Base-by-base conservation (phyloP, 2,113 vertebrate genomes). In the Cottus gobio region DNA sequence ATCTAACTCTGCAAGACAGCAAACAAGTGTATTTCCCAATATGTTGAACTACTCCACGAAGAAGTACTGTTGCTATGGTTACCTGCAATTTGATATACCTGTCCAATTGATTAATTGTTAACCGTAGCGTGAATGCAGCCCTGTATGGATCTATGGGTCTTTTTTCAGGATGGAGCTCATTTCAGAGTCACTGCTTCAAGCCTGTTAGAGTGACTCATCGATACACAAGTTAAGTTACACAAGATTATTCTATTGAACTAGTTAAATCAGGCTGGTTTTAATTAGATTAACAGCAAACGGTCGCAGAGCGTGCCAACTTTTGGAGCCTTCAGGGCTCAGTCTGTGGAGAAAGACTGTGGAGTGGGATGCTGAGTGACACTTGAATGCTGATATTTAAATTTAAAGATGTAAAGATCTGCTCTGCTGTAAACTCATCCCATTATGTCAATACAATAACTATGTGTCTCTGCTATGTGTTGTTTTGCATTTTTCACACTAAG, bases 21-120 rank as follows among this genome's bases (percentile, higher is more conserved):
- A 46, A 46, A 46, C 42, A 11, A 44, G 20, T 54, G 8, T 54
- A 36, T 56, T 37, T 70, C n/a, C 12, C 4, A 34, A 13, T 30
- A 22, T 22, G 9, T 67, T 24, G n/a, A 20, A 20, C 26, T 30
- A 30, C 2, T 6, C 26, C 8, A 1, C 4, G 28, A 31, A 60
- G 7, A 66, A 54, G 50, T 52, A 69, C 8, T 24, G 58, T 69
- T 74, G 54, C 54, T 31, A 60, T 69, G 26, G 64, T 75, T 75
- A 69, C 57, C 34, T 13, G 15, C 15, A 62, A 13, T 54, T 70
- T 18, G 2, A 3, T 36, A 26, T 24, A 30, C 16, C 66, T 36
- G 15, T 28, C 24, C 30, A 30, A 66, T 13, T 46, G 58, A 71
- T 39, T 58, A 34, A 34, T n/a, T 26, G 26, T 62, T 31, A 39